phyloP scores from a whole-genome alignment of 2,797 vertebrate species.

The Chloroceryle inda region DNA sequence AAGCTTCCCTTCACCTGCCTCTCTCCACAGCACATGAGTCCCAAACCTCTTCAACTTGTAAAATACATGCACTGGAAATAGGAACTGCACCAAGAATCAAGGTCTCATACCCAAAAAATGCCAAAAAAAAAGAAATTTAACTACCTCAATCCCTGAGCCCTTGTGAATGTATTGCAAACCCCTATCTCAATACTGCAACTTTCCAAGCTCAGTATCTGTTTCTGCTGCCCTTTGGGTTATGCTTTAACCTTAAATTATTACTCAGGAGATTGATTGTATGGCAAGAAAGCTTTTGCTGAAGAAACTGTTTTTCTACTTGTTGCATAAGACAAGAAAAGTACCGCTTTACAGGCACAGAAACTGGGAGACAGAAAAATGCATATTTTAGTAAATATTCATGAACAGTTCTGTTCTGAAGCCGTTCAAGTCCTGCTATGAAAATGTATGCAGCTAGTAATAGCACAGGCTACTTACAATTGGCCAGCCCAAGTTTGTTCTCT shows the following conservation, averaged over 20 bases:
- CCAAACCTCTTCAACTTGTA: background rate
- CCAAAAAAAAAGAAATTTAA: background rate
- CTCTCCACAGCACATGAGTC: rapidly evolving
- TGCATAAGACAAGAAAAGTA: background rate
- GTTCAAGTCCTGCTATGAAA: background rate
- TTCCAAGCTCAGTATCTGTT: rapidly evolving
- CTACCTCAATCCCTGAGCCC: background rate
- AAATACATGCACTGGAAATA: background rate
- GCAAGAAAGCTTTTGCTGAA: background rate
- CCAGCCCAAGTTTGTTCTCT: background rate
- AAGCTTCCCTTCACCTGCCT: background rate
- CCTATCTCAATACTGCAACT: background rate
- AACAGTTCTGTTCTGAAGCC: background rate
- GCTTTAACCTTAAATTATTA: constrained; percentile 1
- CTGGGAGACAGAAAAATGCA: background rate
- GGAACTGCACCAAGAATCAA: background rate
- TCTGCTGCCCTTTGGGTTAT: background rate
- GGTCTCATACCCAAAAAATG: background rate
- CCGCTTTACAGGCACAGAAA: background rate
- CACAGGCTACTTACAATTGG: background rate
- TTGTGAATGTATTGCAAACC: background rate
- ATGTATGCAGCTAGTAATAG: background rate
- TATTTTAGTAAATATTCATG: constrained; percentile 21
- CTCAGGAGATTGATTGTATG: background rate
- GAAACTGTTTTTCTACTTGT: background rate